Evolutionary conservation across 2,888 invertebrate species (phyloP).

Genomic region (Drosophila differens): DNA sequence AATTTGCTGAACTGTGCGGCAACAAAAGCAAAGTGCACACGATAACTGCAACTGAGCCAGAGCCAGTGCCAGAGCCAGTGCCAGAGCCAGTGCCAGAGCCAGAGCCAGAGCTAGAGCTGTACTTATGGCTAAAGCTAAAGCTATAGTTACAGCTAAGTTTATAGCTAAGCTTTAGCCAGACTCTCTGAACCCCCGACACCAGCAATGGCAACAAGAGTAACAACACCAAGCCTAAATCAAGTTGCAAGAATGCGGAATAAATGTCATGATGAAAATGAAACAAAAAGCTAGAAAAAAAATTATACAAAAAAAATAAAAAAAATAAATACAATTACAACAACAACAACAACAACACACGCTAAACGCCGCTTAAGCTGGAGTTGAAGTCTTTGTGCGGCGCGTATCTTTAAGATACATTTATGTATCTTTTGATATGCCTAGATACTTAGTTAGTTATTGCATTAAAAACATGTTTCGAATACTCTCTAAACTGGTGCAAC

Average conservation of each 20-base stretch:
- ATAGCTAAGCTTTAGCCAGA: background rate
- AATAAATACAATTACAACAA: conserved; percentile 5
- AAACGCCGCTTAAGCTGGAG: conserved; percentile 29
- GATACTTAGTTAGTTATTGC: conserved; percentile 57
- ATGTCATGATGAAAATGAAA: conserved; percentile 69
- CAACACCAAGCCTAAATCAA: conserved; percentile 79
- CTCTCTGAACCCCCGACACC: conserved; percentile 41
- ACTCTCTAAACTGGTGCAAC: conserved; percentile 38
- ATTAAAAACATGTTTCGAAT: conserved; percentile 49
- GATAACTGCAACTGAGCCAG: conserved; percentile 33
- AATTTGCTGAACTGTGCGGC: conserved; percentile 44
- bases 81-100: conserved; percentile 17
- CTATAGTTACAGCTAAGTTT: conserved; percentile 7
- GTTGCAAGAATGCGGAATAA: conserved; percentile 81
- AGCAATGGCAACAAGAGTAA: conserved; percentile 29
- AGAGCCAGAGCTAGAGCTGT: background rate
- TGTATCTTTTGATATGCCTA: conserved; percentile 36
- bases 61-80: background rate
- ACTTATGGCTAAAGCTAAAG: conserved; percentile 11
- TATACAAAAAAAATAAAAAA: background rate
- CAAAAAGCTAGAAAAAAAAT: conserved; percentile 28
- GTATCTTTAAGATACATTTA: conserved; percentile 60
- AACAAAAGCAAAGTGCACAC: conserved; percentile 44
- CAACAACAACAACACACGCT: background rate
- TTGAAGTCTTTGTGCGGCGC: conserved; percentile 39